phyloP scores from a whole-genome alignment of 2,113 vertebrate species.

The Marcusenius ussheri region DNA sequence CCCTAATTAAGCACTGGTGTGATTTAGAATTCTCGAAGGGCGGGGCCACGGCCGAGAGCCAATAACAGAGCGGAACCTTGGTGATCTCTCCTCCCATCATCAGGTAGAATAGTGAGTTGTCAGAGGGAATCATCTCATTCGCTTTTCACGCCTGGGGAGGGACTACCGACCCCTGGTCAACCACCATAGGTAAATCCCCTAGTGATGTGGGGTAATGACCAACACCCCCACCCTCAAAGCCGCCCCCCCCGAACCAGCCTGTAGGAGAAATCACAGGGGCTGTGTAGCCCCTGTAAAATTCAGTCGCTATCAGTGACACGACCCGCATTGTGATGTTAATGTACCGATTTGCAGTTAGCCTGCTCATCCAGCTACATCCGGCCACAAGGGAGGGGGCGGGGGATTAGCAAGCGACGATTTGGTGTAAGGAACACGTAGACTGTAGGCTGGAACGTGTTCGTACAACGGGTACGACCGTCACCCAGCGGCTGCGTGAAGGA shows the following conservation, averaged over 20 bases:
- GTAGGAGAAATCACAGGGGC: background rate
- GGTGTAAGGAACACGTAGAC: slow-evolving; percentile 36
- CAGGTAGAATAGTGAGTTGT: background rate
- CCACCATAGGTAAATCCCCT: background rate
- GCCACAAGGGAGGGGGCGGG: slow-evolving; percentile 26
- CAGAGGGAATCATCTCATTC: background rate
- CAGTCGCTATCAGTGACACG: background rate
- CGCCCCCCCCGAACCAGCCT: background rate
- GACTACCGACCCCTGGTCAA: background rate
- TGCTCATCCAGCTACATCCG: slow-evolving; percentile 40
- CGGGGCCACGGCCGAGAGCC: background rate
- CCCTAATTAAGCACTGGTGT: background rate
- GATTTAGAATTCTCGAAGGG: background rate
- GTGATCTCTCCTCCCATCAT: background rate
- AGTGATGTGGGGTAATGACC: background rate
- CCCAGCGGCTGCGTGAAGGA: background rate
- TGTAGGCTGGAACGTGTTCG: slow-evolving; percentile 2
- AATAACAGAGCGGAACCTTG: background rate
- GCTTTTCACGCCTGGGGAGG: background rate
- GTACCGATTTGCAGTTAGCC: slow-evolving; percentile 27
- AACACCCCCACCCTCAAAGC: background rate
- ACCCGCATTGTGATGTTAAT: slow-evolving; percentile 24
- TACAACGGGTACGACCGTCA: slow-evolving; percentile 26
- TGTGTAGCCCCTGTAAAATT: background rate
- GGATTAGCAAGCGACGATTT: slow-evolving; percentile 43